Conservation (phyloP, 2,797 vertebrate genomes). For the Carduelis carduelis region DNA sequence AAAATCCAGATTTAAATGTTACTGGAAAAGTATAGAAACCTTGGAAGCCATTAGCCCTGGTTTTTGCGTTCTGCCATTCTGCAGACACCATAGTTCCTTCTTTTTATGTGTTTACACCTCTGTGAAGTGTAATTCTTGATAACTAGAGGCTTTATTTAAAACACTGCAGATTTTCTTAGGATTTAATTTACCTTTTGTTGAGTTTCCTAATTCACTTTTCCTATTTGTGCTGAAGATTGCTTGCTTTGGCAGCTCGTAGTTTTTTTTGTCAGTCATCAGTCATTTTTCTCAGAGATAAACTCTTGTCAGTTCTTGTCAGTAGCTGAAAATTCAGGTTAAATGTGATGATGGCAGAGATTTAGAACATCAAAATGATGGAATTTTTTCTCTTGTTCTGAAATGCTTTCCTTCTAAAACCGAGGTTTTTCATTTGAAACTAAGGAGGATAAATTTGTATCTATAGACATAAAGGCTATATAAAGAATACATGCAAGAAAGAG, state of each 20-base stretch:
- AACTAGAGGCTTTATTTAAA: not conserved
- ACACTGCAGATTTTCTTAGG: not conserved
- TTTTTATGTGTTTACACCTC: not conserved
- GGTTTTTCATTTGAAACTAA: not conserved
- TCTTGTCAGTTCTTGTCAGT: not conserved
- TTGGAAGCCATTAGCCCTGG: not conserved
- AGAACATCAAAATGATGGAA: not conserved
- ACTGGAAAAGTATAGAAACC: not conserved
- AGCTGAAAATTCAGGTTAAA: not conserved
- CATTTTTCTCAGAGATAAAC: not conserved
- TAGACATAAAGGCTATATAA: not conserved
- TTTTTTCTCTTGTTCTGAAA: not conserved
- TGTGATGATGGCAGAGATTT: not conserved
- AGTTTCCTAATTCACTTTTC: not conserved
- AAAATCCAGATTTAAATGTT: not conserved
- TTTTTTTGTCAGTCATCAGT: not conserved
- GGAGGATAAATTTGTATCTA: not conserved
- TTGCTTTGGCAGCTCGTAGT: not conserved
- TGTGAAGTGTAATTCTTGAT: not conserved
- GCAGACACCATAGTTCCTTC: not conserved
- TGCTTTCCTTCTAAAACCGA: not conserved
- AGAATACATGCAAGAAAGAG: not conserved
- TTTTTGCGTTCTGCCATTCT: not conserved
- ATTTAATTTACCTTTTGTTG: not conserved
- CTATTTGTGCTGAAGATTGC: not conserved